Base-by-base conservation (phyloP, 30 jellyfish, hydroid and myxozoan genomes). In the Chrysaora quinquecirrha region DNA sequence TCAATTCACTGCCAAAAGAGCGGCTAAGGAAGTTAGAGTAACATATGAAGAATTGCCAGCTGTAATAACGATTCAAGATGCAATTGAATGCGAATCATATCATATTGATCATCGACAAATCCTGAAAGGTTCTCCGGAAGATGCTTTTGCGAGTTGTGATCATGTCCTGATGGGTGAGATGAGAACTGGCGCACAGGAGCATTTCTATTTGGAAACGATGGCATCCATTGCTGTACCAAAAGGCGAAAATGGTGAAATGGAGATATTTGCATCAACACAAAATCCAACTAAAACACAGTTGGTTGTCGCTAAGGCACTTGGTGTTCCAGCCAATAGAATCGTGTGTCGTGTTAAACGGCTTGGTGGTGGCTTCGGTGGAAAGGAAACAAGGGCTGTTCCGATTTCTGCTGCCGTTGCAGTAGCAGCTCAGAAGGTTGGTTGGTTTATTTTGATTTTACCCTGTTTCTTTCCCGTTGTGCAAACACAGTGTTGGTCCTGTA, bases 111-210 rank as follows among this genome's bases (percentile, higher is more conserved):
- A 78, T 21, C 18, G 31, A 11, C 38, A 33, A 20, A 21, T 62
- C 2, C 24, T 11, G 0, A 0, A 9, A 1, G 89, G 81, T 0
- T 48, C 64, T 25, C 30, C 75, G 1, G 73, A 22, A 29, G 27
- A 19, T 28, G 91, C 69, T 10, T 56, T 70, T 28, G 32, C 76
- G 4, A 19, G 77, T 24, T 67, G 91, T 81, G 91, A 81, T 30
- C 91, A 70, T 30, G 60, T 81, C 7, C 67, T 81, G 30, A 81
- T 62, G 24, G 91, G 91, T 9, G 75, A 70, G 25, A 67, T 81
- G 85, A 52, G 84, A 56, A 81, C 91, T 2, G 84, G 84, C 1
- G 84, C 84, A 30, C 84, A 67, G 48, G 84, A 81, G 78, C 91
- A 81, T 35, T 81, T 81, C 71, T 81, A 81, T 49, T 10, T 81